Evolutionary conservation across 2,113 vertebrate genomes (phyloP), one percentile per base, ranked within the genome.

Genomic region (Seriola dumerili): DNA sequence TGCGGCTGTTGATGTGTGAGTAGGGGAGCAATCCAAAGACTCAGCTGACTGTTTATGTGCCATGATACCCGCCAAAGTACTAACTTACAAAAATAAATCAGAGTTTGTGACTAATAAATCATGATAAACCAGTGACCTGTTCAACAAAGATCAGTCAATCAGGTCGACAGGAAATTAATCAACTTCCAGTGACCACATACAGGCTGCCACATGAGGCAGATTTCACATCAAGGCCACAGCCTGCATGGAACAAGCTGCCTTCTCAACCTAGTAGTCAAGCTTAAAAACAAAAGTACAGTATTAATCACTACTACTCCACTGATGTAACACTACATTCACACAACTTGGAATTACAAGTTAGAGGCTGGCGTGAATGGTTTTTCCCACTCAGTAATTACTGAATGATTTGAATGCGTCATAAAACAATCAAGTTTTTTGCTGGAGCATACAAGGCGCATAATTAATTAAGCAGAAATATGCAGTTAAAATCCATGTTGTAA

Each of bases 241-340:
- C 9, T 16, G 0, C 0, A 1, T n/a, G 50, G 21, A 67, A 64
- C 48, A 63, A 67, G 21, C 69, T 36, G 6, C 50, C 12, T 8
- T 54, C 42, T 75, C 58, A 34, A 44, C 48, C 3, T 10, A 19
- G 44, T 38, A 63, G 11, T 58, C 2, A 16, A 23, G 78, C 62
- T 11, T 72, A 10, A 78, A 84, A 75, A 50, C 36, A 69, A 65
- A 76, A 69, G 67, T 62, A 52, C 12, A 21, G 8, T n/a, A 71
- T 62, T 71, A n/a, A 62, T 76, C 70, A 74, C 21, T 2, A 21
- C 7, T 55, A 14, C 29, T 48, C 42, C 23, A 50, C 1, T 29
- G 16, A 68, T 21, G 3, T 46, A 42, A 52, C 1, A 14, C 19
- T 52, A 55, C 16, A 61, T 44, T 80, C 54, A 75, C 19, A 4